Conservation (phyloP, 2,113 vertebrate species). For the Aegotheles bennettii region DNA sequence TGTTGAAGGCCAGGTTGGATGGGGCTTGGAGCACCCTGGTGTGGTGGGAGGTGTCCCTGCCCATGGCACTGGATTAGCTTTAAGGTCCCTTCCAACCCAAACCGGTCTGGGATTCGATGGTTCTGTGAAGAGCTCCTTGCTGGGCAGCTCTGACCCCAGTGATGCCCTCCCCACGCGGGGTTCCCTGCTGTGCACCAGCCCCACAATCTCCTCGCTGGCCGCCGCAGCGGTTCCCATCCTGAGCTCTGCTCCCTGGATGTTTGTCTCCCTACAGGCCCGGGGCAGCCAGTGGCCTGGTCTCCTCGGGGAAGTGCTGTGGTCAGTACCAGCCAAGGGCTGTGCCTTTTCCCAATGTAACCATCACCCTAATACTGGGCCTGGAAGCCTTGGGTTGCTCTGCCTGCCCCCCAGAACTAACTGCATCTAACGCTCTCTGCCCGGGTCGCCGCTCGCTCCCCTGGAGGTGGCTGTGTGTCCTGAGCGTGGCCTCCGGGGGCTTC, state of each 20-base stretch:
- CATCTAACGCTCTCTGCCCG: slow-evolving; percentile 33
- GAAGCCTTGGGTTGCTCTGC: not conserved
- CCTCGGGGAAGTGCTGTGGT: slow-evolving; percentile 58
- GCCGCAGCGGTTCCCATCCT: not conserved
- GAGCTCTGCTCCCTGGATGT: slow-evolving; percentile 12
- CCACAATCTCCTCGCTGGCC: not conserved
- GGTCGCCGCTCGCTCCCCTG: not conserved
- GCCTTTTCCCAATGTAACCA: slow-evolving; percentile 28
- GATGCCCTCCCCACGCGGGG: too few species aligned
- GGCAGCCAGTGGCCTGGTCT: slow-evolving; percentile 64
- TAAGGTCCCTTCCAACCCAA: too few species aligned
- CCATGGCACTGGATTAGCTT: too few species aligned
- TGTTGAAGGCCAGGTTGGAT: too few species aligned
- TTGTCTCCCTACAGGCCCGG: slow-evolving; percentile 65
- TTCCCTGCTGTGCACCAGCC: too few species aligned
- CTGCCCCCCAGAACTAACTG: slow-evolving; percentile 21
- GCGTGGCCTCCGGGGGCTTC: not conserved
- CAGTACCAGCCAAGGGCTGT: slow-evolving; percentile 58
- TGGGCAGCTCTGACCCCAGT: too few species aligned
- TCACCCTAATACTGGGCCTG: slow-evolving; percentile 35
- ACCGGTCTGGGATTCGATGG: too few species aligned
- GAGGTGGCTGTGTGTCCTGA: not conserved
- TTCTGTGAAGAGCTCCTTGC: too few species aligned
- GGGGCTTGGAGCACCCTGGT: too few species aligned
- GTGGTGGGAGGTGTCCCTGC: too few species aligned